phyloP scores from a whole-genome alignment of 2,113 vertebrate species.

The Xiphias gladius region DNA sequence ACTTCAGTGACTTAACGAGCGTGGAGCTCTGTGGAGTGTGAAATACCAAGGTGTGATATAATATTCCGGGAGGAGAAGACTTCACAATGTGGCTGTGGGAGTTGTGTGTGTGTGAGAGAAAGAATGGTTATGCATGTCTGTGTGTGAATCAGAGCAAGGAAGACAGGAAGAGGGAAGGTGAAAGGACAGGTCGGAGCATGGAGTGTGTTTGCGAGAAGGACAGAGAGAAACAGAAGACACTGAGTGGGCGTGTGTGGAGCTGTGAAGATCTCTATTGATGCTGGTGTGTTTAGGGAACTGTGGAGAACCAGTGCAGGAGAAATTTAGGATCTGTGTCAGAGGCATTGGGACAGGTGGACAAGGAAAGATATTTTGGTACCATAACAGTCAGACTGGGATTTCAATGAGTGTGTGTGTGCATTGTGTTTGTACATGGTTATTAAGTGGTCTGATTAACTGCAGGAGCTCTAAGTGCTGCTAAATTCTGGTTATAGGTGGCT shows the following conservation, averaged over 20 bases:
- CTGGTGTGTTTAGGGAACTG: constrained; percentile 5
- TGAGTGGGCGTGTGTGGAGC: not conserved
- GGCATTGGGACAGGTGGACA: constrained; percentile 11
- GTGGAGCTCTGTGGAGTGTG: constrained; percentile 59
- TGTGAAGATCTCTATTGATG: not conserved
- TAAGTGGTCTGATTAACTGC: constrained; percentile 22
- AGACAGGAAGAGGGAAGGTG: not conserved
- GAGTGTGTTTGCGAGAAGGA: not conserved
- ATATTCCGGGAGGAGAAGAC: constrained; percentile 30
- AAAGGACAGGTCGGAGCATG: not conserved
- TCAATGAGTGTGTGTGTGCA: not conserved
- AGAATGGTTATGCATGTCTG: not conserved
- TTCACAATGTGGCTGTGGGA: not conserved
- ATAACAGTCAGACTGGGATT: not conserved
- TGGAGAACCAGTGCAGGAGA: constrained; percentile 9
- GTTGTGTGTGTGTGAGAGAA: constrained; percentile 2
- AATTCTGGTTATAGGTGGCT: constrained; percentile 2
- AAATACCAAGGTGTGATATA: constrained; percentile 69
- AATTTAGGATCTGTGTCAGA: constrained; percentile 18
- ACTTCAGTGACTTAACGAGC: constrained; percentile 61
- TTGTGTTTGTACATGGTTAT: constrained; percentile 23
- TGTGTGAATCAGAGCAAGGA: constrained; percentile 1
- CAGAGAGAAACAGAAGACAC: not conserved
- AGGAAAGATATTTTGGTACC: not conserved
- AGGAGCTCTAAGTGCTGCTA: constrained; percentile 15